These are phyloP conservation scores for Penaeus monodon DNA, from an alignment of 2,888 invertebrate species.

Conservation along the genomic window DNA sequence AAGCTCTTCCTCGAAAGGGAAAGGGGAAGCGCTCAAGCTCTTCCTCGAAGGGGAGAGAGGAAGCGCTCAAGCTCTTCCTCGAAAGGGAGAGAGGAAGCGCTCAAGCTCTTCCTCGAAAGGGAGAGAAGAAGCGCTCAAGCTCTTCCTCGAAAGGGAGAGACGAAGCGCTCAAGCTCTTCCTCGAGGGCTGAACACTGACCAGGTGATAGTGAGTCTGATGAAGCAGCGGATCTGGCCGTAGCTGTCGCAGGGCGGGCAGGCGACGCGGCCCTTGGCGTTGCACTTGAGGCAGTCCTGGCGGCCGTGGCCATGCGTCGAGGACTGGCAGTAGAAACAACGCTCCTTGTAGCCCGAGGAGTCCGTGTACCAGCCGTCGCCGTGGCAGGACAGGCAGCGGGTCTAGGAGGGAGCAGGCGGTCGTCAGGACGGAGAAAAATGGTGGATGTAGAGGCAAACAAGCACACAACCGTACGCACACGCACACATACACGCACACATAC, in stretches of 20 bases:
- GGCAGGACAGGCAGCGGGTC: conserved; percentile 71
- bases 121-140: too few species aligned
- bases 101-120: too few species aligned
- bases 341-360: conserved; percentile 69
- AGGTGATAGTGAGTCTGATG: conserved; percentile 71
- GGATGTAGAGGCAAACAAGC: background rate
- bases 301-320: conserved; percentile 69
- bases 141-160: too few species aligned
- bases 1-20: too few species aligned
- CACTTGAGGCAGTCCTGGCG: conserved; percentile 71
- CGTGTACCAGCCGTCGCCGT: conserved; percentile 71
- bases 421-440: background rate
- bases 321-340: conserved; percentile 69
- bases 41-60: too few species aligned
- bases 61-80: too few species aligned
- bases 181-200: conserved; percentile 66
- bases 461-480: background rate
- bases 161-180: too few species aligned
- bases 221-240: conserved; percentile 72
- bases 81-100: too few species aligned
- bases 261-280: conserved; percentile 70
- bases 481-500: too few species aligned
- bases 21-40: too few species aligned
- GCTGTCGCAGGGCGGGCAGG: conserved; percentile 71
- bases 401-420: conserved; percentile 56